Conservation (phyloP, 64 coral and sea anemone genomes). For the Pocillopora verrucosa region DNA sequence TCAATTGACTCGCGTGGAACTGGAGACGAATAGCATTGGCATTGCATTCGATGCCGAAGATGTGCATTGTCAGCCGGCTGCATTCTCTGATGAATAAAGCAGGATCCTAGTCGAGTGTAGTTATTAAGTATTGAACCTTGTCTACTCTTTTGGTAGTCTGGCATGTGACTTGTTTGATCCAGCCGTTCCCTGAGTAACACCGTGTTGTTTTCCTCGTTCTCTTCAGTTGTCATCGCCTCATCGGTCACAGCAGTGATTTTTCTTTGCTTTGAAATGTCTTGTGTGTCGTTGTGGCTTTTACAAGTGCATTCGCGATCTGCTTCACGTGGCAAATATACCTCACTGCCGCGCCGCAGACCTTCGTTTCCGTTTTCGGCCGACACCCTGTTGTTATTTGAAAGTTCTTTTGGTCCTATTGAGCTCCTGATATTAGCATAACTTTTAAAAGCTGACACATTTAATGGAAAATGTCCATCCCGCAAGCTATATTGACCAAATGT, state of each 20-base stretch:
- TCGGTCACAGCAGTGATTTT: not conserved
- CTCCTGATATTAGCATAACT: not conserved
- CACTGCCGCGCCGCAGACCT: not conserved
- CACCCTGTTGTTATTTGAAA: not conserved
- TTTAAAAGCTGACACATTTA: not conserved
- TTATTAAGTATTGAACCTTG: not conserved
- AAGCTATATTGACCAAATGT: not conserved
- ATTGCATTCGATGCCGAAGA: not conserved
- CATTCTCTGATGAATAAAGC: not conserved
- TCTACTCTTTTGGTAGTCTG: not conserved
- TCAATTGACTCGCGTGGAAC: not conserved
- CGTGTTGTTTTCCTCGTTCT: not conserved
- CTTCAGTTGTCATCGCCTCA: not conserved
- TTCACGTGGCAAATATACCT: not conserved
- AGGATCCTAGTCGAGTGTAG: not conserved
- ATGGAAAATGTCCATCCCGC: not conserved
- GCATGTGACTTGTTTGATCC: not conserved
- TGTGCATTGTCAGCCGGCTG: not conserved
- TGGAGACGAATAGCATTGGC: not conserved
- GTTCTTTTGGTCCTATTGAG: not conserved
- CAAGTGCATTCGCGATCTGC: conserved; percentile 8
- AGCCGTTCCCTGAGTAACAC: not conserved
- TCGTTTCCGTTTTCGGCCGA: not conserved
- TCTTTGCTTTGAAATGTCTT: not conserved
- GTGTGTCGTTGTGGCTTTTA: not conserved